phyloP scores from a whole-genome alignment of 2,797 vertebrate genomes.

The Muraenolepis orangiensis region DNA sequence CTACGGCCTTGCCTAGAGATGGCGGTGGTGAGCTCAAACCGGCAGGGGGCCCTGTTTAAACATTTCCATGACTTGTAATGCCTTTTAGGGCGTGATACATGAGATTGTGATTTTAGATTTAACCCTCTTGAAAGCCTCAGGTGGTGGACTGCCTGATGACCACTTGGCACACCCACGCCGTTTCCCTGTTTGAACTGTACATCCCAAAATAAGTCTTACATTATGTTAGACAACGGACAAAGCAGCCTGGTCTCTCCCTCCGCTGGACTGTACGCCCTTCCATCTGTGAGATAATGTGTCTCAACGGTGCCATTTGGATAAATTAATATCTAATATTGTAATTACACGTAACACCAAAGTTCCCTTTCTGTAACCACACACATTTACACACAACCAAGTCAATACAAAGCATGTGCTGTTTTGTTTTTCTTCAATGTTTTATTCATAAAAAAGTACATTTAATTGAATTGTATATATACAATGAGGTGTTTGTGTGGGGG shows the following conservation, averaged over 20 bases:
- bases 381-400: not conserved
- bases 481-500: not conserved
- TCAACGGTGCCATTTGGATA: slow-evolving; percentile 35
- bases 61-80: too few relatives aligned
- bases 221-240: slow-evolving; percentile 56
- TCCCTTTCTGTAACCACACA: not conserved
- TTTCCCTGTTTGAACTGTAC: slow-evolving; percentile 55
- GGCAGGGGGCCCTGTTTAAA: too few relatives aligned
- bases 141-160: slow-evolving; percentile 49
- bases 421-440: too few relatives aligned
- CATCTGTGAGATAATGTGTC: slow-evolving; percentile 59
- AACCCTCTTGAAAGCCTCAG: slow-evolving; percentile 34
- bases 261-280: slow-evolving; percentile 50
- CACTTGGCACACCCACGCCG: slow-evolving; percentile 51
- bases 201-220: slow-evolving; percentile 67
- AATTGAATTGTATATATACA: not conserved
- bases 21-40: too few relatives aligned
- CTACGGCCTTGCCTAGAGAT: too few relatives aligned
- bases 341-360: slow-evolving; percentile 9
- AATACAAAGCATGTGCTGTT: not conserved
- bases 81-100: slow-evolving; percentile 26
- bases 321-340: slow-evolving; percentile 32
- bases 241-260: slow-evolving; percentile 62
- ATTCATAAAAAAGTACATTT: not conserved
- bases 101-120: slow-evolving; percentile 45